A percentile compares a stretch with the other conserved stretches of the same genome.
phyloP scores from a whole-genome alignment of 2,113 vertebrate species.

The mouse (Mus musculus) region GRCm39 chr5:126389001-126389500 shows the following conservation, averaged over 20 bases:
- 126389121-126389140: neutral
- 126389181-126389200: neutral
- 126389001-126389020: neutral
- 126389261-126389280: neutral
- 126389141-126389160: neutral
- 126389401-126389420: neutral
- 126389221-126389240: neutral
- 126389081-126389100: neutral
- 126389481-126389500: neutral
- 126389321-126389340: neutral
- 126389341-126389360: neutral
- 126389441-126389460: neutral
- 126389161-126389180: neutral
- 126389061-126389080: neutral
- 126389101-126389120: neutral
- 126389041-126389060: neutral
- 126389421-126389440: no score
- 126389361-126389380: neutral
- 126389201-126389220: no score
- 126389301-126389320: neutral
- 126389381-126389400: neutral
- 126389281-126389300: neutral
- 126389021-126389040: neutral
- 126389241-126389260: neutral
- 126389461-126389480: neutral